A percentile compares a stretch with the other conserved stretches of the same genome.
Conservation (phyloP, 2,888 invertebrate genomes). For the Eupithecia insigniata region DNA sequence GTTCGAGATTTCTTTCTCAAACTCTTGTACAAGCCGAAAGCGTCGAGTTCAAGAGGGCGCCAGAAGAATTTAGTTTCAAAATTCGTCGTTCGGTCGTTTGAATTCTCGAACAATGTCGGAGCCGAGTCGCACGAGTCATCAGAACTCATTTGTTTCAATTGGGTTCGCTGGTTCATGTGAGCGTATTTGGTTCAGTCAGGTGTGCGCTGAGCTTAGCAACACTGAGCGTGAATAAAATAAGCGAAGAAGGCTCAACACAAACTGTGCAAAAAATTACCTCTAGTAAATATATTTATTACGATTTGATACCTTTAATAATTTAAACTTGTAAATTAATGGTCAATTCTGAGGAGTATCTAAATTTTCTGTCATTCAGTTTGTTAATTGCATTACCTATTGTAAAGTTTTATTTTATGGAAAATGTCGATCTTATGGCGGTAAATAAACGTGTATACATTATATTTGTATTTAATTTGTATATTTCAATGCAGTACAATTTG, state of each 20-base stretch:
- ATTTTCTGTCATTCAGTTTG: conserved; percentile 82
- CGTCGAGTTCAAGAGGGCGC: neutral
- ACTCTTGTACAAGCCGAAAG: neutral
- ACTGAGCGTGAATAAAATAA: neutral
- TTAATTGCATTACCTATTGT: conserved; percentile 57
- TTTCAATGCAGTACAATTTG: neutral
- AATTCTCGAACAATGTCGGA: too few species aligned
- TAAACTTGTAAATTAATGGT: conserved; percentile 58
- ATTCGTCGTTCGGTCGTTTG: neutral
- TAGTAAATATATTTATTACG: neutral
- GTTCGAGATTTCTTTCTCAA: neutral
- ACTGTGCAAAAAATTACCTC: neutral
- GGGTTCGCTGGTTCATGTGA: neutral
- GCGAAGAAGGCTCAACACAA: neutral
- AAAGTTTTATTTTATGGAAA: conserved; percentile 50
- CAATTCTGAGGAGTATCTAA: conserved; percentile 83
- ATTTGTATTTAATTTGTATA: conserved; percentile 15
- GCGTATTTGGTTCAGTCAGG: neutral
- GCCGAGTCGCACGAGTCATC: neutral
- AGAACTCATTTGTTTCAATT: neutral
- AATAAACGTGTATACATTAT: conserved; percentile 72
- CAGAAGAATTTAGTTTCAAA: neutral
- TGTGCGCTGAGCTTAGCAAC: neutral
- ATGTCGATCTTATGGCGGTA: conserved; percentile 72
- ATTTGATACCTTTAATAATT: neutral